These are phyloP conservation scores for Hipparchia sbordonii DNA, from an alignment of 2,888 invertebrate species.

Conservation along the genomic window DNA sequence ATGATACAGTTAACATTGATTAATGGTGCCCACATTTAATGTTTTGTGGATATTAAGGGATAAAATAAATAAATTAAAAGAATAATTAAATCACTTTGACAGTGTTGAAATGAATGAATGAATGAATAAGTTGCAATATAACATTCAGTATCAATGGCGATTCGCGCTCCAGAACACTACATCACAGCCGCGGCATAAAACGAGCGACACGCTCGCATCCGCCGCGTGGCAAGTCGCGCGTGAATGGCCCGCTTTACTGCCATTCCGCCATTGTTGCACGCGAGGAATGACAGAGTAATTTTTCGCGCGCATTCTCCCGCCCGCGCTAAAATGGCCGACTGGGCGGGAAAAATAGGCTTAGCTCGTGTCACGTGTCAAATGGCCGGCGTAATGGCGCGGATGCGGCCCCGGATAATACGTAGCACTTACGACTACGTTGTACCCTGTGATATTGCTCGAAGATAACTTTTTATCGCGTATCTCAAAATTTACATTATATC, in stretches of 20 bases:
- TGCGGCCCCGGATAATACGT: neutral
- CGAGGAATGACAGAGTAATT: constrained; percentile 22
- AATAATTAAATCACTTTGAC: too few relatives aligned
- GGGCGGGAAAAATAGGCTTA: constrained; percentile 25
- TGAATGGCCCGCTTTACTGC: neutral
- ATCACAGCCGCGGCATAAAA: neutral
- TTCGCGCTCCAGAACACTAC: too few relatives aligned
- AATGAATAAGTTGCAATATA: too few relatives aligned
- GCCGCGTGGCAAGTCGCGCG: neutral
- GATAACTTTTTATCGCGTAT: neutral
- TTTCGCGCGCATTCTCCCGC: constrained; percentile 25
- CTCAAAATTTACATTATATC: neutral
- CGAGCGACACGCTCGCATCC: constrained; percentile 1
- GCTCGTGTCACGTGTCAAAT: constrained; percentile 24
- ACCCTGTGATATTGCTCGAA: neutral
- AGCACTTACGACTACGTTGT: neutral
- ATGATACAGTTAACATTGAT: too few relatives aligned
- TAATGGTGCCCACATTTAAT: too few relatives aligned
- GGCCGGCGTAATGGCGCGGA: neutral
- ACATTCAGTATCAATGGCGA: too few relatives aligned
- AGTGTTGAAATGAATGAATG: too few relatives aligned
- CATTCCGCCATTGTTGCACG: constrained; percentile 22
- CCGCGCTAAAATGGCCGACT: constrained; percentile 27
- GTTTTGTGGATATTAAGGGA: too few relatives aligned
- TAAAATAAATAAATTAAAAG: too few relatives aligned